phyloP scores from a whole-genome alignment of 2,888 invertebrate genomes.

The Platynereis dumerilii region DNA sequence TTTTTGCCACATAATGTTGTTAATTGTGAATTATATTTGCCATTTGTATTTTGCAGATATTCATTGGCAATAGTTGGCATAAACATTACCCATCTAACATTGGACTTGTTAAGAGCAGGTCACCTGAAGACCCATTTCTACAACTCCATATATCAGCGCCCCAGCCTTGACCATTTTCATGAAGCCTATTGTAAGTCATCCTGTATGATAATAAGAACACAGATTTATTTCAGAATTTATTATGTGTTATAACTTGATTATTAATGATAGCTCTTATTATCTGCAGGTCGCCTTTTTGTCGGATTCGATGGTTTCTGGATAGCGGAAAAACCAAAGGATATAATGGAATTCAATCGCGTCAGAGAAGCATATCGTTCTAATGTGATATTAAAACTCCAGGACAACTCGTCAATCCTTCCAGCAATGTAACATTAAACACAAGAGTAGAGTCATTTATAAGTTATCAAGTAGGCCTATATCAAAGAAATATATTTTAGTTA shows the following conservation, averaged over 20 bases:
- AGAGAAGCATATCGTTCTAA: constrained; percentile 74
- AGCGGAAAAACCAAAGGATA: constrained; percentile 85
- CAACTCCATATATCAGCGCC: constrained; percentile 70
- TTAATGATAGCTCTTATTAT: no score
- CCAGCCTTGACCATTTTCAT: constrained; percentile 75
- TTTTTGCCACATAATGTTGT: no score
- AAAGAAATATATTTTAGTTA: no score
- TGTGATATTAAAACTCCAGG: constrained; percentile 27
- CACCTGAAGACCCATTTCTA: constrained; percentile 89
- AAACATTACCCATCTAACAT: constrained; percentile 91
- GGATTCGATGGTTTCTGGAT: constrained; percentile 97
- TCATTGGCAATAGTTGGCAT: constrained; percentile 77
- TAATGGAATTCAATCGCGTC: constrained; percentile 94
- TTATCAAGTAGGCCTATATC: no score
- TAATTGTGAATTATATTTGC: no score
- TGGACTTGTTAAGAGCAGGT: constrained; percentile 79
- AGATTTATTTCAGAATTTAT: neutral
- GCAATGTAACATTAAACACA: no score
- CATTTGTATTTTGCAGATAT: constrained; percentile 56
- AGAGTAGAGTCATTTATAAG: no score
- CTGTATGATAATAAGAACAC: neutral
- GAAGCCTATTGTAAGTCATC: constrained; percentile 79
- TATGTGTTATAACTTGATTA: neutral
- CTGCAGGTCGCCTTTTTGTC: constrained; percentile 78
- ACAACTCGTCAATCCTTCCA: constrained; percentile 19